phyloP scores from a whole-genome alignment of 2,797 vertebrate genomes.

The Staurois parvus region DNA sequence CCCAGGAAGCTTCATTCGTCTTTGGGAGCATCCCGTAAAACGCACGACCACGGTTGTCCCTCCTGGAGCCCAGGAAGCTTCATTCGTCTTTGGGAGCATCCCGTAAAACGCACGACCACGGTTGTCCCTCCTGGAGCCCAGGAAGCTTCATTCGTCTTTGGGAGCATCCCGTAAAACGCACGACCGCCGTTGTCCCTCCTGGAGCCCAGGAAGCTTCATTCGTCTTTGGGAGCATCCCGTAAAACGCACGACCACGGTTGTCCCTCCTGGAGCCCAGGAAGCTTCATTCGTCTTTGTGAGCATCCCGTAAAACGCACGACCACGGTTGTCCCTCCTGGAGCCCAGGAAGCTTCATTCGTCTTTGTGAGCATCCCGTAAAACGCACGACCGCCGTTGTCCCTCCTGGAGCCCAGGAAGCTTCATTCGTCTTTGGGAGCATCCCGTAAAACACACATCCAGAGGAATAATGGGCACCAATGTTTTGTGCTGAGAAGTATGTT shows the following conservation, averaged over 20 bases:
- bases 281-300: conserved; percentile 9
- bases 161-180: conserved; percentile 3
- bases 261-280: background rate
- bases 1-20: conserved; percentile 11
- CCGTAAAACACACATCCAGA: conserved; percentile 12
- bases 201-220: conserved; percentile 1
- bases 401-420: background rate
- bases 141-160: conserved; percentile 10
- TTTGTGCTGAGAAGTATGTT: conserved; percentile 1
- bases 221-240: conserved; percentile 11
- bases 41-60: no score
- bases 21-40: conserved; percentile 3
- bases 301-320: conserved; percentile 1
- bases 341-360: conserved; percentile 11
- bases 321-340: no score
- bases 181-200: no score
- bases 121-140: background rate
- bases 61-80: background rate
- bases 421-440: conserved; percentile 12
- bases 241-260: no score
- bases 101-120: conserved; percentile 1
- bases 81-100: conserved; percentile 12
- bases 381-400: background rate
- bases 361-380: conserved; percentile 1
- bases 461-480: conserved; percentile 24